Conservation (phyloP, 2,797 vertebrate genomes). For the Hipposideros larvatus region DNA sequence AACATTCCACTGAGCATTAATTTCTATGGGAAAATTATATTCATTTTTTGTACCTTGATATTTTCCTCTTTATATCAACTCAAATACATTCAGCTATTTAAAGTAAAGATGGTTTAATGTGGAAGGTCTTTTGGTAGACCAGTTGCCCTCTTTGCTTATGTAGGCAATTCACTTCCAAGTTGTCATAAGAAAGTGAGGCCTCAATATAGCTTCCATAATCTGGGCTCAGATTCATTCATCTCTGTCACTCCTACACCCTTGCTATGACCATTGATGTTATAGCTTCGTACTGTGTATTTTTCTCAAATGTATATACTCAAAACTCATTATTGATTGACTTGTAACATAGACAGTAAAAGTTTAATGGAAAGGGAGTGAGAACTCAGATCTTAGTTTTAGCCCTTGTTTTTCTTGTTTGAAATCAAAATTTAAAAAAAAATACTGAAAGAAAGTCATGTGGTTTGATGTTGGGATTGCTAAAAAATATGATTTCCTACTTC, state of each 20-base stretch:
- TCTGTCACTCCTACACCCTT: background rate
- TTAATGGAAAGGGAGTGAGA: background rate
- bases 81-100: background rate
- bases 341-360: background rate
- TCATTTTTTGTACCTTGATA: conserved; percentile 40
- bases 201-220: background rate
- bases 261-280: background rate
- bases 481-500: conserved; percentile 31
- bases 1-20: conserved; percentile 77
- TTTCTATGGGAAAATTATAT: conserved; percentile 75
- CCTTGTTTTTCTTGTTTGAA: conserved; percentile 18
- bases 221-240: background rate
- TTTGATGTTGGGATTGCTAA: background rate
- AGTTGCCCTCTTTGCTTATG: background rate
- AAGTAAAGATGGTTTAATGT: background rate
- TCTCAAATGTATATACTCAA: background rate
- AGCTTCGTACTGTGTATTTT: background rate
- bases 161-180: background rate
- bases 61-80: conserved; percentile 61
- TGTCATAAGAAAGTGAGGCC: background rate
- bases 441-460: background rate
- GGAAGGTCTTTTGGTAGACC: background rate
- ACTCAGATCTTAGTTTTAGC: background rate
- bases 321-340: background rate
- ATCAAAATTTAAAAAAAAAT: background rate